Percentiles rank a stretch among this genome's conserved stretches.
phyloP scores from a whole-genome alignment of 2,797 vertebrate species.

The Naso thynnoides region DNA sequence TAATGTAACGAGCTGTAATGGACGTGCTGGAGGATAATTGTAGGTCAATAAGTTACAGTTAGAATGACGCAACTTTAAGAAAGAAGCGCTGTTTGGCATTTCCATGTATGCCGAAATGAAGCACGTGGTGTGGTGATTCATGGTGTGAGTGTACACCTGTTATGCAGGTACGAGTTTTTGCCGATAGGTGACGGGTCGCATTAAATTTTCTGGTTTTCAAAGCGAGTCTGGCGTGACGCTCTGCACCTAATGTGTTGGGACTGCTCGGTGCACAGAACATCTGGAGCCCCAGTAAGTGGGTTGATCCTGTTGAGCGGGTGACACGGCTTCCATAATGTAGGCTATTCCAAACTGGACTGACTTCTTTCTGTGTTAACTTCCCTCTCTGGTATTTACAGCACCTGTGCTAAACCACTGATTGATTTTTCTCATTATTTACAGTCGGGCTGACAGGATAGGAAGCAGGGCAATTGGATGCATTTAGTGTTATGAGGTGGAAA shows the following conservation, averaged over 20 bases:
- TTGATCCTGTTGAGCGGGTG: conserved; percentile 48
- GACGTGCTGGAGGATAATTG: too few species aligned
- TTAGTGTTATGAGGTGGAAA: not conserved
- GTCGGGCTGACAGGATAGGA: too few species aligned
- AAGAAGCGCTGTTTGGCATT: not conserved
- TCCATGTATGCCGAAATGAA: not conserved
- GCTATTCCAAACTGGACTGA: conserved; percentile 35
- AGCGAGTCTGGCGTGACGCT: not conserved
- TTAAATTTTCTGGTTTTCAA: not conserved
- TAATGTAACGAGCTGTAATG: not conserved
- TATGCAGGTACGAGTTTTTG: accelerated
- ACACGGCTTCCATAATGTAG: conserved; percentile 28
- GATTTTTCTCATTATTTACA: conserved; percentile 26
- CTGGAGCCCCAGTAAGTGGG: conserved; percentile 61
- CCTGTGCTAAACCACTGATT: conserved; percentile 36
- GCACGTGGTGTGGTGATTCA: accelerated
- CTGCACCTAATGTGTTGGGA: conserved; percentile 27
- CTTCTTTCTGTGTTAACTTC: conserved; percentile 22
- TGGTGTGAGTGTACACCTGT: accelerated
- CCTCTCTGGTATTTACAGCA: conserved; percentile 25
- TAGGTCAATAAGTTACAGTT: not conserved
- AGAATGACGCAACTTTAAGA: not conserved
- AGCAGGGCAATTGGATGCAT: conserved; percentile 9
- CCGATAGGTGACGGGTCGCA: accelerated
- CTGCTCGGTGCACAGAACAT: conserved; percentile 57